phyloP scores from a whole-genome alignment of 2,113 vertebrate genomes.

The Hydrolagus affinis region DNA sequence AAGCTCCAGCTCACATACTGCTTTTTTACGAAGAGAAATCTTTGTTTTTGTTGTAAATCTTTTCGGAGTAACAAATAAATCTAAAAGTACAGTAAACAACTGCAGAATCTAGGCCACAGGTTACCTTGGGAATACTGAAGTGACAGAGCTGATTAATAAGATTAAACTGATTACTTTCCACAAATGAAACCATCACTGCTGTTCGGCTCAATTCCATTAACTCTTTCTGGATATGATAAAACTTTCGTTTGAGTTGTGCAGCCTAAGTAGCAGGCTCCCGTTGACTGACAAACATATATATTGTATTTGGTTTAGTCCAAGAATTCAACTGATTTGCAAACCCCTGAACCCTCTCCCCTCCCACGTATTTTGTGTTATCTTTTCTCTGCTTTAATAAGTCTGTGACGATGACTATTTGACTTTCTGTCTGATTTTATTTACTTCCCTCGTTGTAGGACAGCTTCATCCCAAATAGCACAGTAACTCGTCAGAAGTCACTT shows the following conservation, averaged over 20 bases:
- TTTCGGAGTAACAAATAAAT: slow-evolving; percentile 10
- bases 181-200: not conserved
- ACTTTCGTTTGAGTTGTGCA: not conserved
- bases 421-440: too few species aligned
- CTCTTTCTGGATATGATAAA: slow-evolving; percentile 2
- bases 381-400: too few species aligned
- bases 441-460: too few species aligned
- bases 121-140: slow-evolving; percentile 1
- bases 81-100: not conserved
- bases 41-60: not conserved
- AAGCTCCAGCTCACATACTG: not conserved
- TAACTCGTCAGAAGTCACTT: too few species aligned
- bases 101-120: not conserved
- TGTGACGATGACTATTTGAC: too few species aligned
- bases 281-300: too few species aligned
- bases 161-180: slow-evolving; percentile 25
- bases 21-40: not conserved
- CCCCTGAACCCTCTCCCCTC: too few species aligned
- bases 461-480: too few species aligned
- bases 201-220: not conserved
- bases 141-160: slow-evolving; percentile 18
- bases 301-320: too few species aligned
- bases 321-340: too few species aligned
- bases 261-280: not conserved
- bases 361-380: too few species aligned